These are phyloP conservation scores for Ctenopoma kingsleyae DNA, from an alignment of 2,797 vertebrate species.

Conservation along the genomic window DNA sequence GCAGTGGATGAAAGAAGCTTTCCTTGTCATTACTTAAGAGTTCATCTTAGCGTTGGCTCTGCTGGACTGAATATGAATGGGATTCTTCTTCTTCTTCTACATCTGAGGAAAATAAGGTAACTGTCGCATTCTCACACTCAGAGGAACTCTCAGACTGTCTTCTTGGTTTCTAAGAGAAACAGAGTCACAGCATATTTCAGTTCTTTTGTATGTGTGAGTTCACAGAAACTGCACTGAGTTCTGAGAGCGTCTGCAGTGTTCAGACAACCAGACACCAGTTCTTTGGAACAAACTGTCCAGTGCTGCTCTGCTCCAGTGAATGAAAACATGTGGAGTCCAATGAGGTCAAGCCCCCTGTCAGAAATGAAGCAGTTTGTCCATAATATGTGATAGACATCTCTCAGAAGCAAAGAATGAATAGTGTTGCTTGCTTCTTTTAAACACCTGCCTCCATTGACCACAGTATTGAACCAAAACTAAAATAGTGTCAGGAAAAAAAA, in stretches of 20 bases:
- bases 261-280: background rate
- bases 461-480: too few relatives aligned
- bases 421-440: too few relatives aligned
- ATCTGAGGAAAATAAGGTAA: conserved; percentile 3
- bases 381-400: background rate
- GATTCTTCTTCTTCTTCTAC: too few relatives aligned
- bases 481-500: too few relatives aligned
- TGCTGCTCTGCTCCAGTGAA: background rate
- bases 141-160: background rate
- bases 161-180: background rate
- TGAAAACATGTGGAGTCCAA: conserved; percentile 2
- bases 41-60: too few relatives aligned
- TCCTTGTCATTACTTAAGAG: too few relatives aligned
- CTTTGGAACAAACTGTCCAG: background rate
- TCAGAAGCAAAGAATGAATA: too few relatives aligned
- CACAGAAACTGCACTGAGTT: background rate
- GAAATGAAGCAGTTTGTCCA: background rate
- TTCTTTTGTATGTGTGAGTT: conserved; percentile 5
- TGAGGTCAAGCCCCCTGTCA: background rate
- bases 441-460: too few relatives aligned
- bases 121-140: too few relatives aligned
- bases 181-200: background rate
- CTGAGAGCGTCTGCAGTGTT: conserved; percentile 13
- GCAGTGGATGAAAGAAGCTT: too few relatives aligned
- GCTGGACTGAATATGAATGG: too few relatives aligned